Evolutionary conservation across 2,113 vertebrate genomes (phyloP), one percentile per base, ranked within the genome.

Genomic region (Hucho hucho): DNA sequence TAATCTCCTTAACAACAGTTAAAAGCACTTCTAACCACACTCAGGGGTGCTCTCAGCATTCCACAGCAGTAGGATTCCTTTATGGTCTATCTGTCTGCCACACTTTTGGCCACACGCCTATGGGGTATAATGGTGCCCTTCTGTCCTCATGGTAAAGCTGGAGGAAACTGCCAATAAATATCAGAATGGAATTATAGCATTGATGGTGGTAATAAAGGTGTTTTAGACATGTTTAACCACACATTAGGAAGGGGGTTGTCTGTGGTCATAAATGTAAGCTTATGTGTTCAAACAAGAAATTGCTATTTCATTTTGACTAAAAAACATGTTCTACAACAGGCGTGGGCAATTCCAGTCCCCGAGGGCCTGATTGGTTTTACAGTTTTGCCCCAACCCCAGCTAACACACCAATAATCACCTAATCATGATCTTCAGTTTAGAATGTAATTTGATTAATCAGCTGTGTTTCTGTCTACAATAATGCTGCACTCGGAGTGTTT

Each of bases 31-130:
- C 84, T 84, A 61, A 80, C 84, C 67, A 9, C 87, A 61, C 84
- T 80, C 85, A 32, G 79, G 83, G 86, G 86, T 49, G 74, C 84
- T 79, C 71, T 87, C 25, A 77, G 72, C 84, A 87, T 88, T 87
- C 85, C 74, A 29, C 46, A 72, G 78, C 65, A 26, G 71, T 24
- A 16, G 1, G 64, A 82, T 78, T 86, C 76, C 76, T 82, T 87
- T 83, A 64, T 79, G 59, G 28, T 37, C 72, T 13, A 76, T 79
- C 82, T 73, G 76, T 76, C 64, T 22, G 81, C 83, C 82, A 84
- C 84, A 84, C 81, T 87, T 89, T 85, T 81, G 77, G 13, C 2
- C 73, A 77, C 73, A 69, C 58, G 49, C 49, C 72, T 25, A 64
- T 79, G 70, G 28, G 16, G 18, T 65, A 70, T 73, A 68, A 74